Evolutionary conservation across 2,888 invertebrate species (phyloP), one percentile per base, ranked within the genome.

Genomic region (Phragmatobia fuliginosa): DNA sequence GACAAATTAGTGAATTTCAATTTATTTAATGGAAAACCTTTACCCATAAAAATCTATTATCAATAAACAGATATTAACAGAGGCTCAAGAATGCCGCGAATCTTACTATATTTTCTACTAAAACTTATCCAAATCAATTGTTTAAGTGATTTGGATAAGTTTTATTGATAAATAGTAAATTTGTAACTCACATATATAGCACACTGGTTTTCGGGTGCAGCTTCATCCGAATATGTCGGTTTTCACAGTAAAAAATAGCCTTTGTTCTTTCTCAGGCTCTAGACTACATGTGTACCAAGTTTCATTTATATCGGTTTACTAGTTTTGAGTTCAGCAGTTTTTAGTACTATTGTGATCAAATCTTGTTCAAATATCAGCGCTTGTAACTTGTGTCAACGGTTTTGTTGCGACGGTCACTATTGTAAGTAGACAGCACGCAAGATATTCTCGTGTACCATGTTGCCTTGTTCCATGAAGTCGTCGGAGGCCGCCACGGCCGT

Each of bases 391-490:
- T 49, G 63, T 61, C 71, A 41, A 36, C n/a, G 59, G 59, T 72
- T 69, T 72, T 70, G 70, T 67, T 61, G 71, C 72, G 68, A 71
- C 79, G 76, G 78, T 80, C 77, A 81, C 76, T 81, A 85, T 83
- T 86, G 81, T 83, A 83, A 80, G 79, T 76, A 75, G 81, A 84
- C 82, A 83, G 77, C 83, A 82, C 78, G 80, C 85, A 83, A 83
- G 77, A 85, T 77, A 83, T 86, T 86, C 86, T 80, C 85, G 82
- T 88, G 86, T 85, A 83, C 80, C 85, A 76, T 85, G 85, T 89
- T 89, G 88, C 87, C 86, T 75, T 85, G 85, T 90, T 90, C 88
- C 86, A 81, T 88, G 89, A 91, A 90, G 85, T 85, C 80, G 83
- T 83, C 82, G 80, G 71, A 75, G 79, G 71, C 77, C 73, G 70